Percentiles rank a stretch among this genome's conserved stretches.
Conservation (phyloP, 2,888 invertebrate species). For the Notocelia uddmanniana region DNA sequence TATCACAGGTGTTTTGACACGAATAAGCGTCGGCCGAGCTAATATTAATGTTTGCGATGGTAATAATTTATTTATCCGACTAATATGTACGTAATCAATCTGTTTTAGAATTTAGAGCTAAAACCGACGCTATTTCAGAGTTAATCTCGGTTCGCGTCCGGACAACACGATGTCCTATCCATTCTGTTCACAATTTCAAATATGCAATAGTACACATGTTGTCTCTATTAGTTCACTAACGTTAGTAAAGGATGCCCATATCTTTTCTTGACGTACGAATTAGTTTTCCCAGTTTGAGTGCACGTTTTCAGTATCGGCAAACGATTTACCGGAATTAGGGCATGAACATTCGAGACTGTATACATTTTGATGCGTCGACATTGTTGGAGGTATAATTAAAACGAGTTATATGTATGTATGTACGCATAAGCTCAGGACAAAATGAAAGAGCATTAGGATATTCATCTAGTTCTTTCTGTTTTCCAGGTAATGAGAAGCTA, state of each 20-base stretch:
- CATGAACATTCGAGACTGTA: constrained; percentile 39
- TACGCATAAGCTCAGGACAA: not conserved
- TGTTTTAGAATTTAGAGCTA: constrained; percentile 53
- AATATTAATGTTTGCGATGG: constrained; percentile 49
- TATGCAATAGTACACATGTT: constrained; percentile 5
- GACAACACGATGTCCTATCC: constrained; percentile 34
- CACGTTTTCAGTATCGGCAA: constrained; percentile 32
- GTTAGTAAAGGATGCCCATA: constrained; percentile 18
- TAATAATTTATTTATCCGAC: constrained; percentile 50
- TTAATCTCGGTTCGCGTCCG: constrained; percentile 53
- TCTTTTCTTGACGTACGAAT: constrained; percentile 13
- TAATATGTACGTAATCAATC: constrained; percentile 47
- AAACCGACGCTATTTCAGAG: constrained; percentile 47
- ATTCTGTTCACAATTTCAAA: constrained; percentile 8
- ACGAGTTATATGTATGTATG: not conserved
- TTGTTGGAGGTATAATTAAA: constrained; percentile 5
- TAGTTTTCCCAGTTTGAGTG: constrained; percentile 8
- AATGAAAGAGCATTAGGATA: not conserved
- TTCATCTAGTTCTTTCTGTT: not conserved
- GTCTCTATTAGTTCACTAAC: constrained; percentile 13
- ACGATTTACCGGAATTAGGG: constrained; percentile 44
- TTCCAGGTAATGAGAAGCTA: no score
- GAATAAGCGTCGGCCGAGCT: constrained; percentile 26
- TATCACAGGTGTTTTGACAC: constrained; percentile 18
- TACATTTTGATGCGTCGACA: constrained; percentile 37